phyloP scores from a whole-genome alignment of 1,140 invertebrate species.

The Drosophila nebulosa region DNA sequence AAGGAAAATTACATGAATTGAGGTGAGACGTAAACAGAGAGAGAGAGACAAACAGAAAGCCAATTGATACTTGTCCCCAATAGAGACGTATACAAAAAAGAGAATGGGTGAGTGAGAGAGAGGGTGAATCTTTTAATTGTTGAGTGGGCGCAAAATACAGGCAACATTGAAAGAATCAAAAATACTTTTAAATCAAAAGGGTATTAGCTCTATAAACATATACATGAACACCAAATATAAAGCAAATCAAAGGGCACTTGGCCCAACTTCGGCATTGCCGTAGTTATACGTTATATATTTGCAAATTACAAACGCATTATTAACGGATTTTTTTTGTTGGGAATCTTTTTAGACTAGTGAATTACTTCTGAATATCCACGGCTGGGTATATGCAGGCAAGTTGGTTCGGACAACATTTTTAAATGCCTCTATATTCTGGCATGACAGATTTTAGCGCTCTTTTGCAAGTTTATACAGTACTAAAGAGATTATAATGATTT shows the following conservation, averaged over 20 bases:
- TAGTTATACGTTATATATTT: background rate
- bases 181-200: background rate
- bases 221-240: background rate
- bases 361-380: too few species aligned
- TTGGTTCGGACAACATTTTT: too few species aligned
- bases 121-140: too few species aligned
- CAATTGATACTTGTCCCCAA: conserved; percentile 15
- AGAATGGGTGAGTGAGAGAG: background rate
- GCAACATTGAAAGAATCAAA: conserved; percentile 19
- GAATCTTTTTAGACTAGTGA: too few species aligned
- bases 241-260: background rate
- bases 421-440: too few species aligned
- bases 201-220: background rate
- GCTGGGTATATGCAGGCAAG: too few species aligned
- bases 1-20: conserved; percentile 38
- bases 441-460: too few species aligned
- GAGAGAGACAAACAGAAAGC: background rate
- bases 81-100: conserved; percentile 22
- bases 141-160: background rate
- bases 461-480: too few species aligned
- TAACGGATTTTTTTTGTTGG: too few species aligned
- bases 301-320: too few species aligned
- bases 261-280: background rate
- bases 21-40: conserved; percentile 4
- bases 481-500: too few species aligned